Evolutionary conservation across 2,113 vertebrate genomes (phyloP).

Genomic region (Pelvicachromis taeniatus): DNA sequence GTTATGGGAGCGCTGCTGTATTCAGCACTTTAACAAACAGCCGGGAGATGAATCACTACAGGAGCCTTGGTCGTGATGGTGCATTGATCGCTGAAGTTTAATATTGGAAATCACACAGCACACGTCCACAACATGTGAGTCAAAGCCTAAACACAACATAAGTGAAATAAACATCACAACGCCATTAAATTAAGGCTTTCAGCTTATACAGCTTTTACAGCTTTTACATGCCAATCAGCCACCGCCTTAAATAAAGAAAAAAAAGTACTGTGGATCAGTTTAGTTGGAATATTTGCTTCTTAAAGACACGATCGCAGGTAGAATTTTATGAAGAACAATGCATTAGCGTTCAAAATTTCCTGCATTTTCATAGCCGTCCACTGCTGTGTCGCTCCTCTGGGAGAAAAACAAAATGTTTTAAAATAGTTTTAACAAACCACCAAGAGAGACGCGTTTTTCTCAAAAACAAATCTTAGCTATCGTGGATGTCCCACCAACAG

Average conservation of each 20-base stretch:
- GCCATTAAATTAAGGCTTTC: accelerated
- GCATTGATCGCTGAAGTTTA: background rate
- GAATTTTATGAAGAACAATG: background rate
- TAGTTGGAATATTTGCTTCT: background rate
- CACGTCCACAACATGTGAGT: background rate
- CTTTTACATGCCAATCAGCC: background rate
- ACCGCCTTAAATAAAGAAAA: background rate
- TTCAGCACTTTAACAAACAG: background rate
- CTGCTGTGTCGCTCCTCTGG: background rate
- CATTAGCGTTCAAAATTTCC: background rate
- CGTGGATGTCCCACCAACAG: background rate
- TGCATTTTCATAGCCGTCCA: background rate
- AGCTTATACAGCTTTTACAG: background rate
- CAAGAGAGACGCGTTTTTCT: background rate
- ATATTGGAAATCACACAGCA: background rate
- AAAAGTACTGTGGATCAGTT: background rate
- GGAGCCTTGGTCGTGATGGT: background rate
- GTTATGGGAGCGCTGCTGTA: background rate
- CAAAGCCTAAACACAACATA: background rate
- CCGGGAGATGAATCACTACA: background rate
- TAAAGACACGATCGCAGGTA: background rate
- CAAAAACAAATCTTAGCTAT: background rate
- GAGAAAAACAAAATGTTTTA: background rate
- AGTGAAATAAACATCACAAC: background rate
- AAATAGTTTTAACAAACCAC: background rate